phyloP scores from a whole-genome alignment of 1,140 invertebrate species.

The Orussus abietinus region DNA sequence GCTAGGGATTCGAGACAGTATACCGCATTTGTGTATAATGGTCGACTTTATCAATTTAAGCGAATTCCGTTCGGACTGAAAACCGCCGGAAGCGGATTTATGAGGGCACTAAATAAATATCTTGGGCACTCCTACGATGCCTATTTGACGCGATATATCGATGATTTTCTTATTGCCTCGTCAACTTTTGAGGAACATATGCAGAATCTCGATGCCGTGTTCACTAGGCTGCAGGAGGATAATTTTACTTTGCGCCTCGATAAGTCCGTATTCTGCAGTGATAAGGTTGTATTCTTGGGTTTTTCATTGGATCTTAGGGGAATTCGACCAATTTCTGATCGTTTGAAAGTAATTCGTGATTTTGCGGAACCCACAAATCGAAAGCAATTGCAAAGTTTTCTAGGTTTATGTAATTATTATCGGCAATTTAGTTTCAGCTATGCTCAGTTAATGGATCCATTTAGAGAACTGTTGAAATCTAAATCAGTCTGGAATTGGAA shows the following conservation, averaged over 20 bases:
- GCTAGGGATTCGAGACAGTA: slow-evolving; percentile 25
- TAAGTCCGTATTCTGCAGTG: slow-evolving; percentile 10
- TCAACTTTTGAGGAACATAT: slow-evolving; percentile 17
- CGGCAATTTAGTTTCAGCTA: neutral
- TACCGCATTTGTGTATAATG: slow-evolving; percentile 35
- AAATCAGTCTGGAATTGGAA: neutral
- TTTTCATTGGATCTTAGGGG: neutral
- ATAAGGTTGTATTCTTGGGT: neutral
- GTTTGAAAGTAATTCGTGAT: neutral
- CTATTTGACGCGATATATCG: slow-evolving; percentile 12
- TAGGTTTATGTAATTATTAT: slow-evolving; percentile 9
- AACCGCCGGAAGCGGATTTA: slow-evolving; percentile 1
- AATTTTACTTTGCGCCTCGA: slow-evolving; percentile 12
- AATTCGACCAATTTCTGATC: neutral
- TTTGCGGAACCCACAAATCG: slow-evolving; percentile 1
- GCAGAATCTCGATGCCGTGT: slow-evolving; percentile 11
- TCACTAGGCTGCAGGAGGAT: slow-evolving; percentile 2
- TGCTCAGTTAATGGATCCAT: neutral
- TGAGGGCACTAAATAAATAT: neutral
- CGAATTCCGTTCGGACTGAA: slow-evolving; percentile 2
- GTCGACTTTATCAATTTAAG: slow-evolving; percentile 17
- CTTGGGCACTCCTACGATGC: neutral
- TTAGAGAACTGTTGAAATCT: neutral
- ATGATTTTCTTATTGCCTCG: slow-evolving; percentile 20
- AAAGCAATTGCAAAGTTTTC: slow-evolving; percentile 5